Conservation (phyloP, 2,888 invertebrate genomes). For the Leptinotarsa haldemani region DNA sequence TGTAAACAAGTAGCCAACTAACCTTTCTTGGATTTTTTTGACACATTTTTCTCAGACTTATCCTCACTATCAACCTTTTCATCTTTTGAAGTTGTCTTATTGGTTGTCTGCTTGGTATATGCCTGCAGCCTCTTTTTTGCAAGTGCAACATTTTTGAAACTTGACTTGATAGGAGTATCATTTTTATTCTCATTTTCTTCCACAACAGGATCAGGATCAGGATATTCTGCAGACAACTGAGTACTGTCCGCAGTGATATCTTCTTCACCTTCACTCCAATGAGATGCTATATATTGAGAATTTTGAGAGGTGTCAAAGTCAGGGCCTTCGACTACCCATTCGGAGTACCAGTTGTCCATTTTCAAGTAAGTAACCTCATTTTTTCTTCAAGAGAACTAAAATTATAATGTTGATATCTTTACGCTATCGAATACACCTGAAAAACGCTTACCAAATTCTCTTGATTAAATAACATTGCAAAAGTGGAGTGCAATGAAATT, state of each 20-base stretch:
- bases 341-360: conserved; percentile 38
- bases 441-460: background rate
- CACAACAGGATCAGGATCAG: conserved; percentile 18
- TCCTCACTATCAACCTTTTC: conserved; percentile 41
- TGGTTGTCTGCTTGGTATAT: conserved; percentile 51
- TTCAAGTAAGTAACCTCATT: conserved; percentile 25
- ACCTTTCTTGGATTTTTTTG: conserved; percentile 48
- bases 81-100: conserved; percentile 39
- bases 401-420: background rate
- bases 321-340: conserved; percentile 27
- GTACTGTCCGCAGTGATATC: conserved; percentile 28
- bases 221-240: conserved; percentile 27
- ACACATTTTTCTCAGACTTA: conserved; percentile 30
- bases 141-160: conserved; percentile 52
- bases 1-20: conserved; percentile 1
- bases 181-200: conserved; percentile 30
- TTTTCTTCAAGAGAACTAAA: conserved; percentile 5
- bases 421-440: background rate
- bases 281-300: background rate
- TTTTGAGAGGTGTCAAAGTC: conserved; percentile 15
- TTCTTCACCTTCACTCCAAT: conserved; percentile 20
- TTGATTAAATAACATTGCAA: too few species aligned
- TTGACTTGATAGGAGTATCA: conserved; percentile 43
- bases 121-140: conserved; percentile 62
- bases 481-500: too few species aligned